phyloP scores from a whole-genome alignment of 2,113 vertebrate genomes.

The Speoplatyrhinus poulsoni region DNA sequence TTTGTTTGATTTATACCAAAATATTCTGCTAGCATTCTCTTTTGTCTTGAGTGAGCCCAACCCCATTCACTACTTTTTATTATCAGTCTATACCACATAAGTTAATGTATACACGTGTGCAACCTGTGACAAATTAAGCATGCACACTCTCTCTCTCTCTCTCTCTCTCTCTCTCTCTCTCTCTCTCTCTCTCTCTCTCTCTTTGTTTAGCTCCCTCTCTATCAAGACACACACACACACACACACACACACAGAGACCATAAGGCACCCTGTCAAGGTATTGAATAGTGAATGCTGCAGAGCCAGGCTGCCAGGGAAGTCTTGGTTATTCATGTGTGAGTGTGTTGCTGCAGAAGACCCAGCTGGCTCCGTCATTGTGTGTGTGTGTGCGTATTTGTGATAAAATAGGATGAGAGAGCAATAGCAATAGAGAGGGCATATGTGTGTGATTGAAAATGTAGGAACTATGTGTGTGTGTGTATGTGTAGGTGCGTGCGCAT shows the following conservation, averaged over 20 bases:
- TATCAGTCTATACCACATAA: no score
- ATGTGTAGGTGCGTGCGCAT: conserved; percentile 6
- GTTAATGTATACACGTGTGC: no score
- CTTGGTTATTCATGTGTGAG: conserved; percentile 68
- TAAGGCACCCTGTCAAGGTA: conserved; percentile 52
- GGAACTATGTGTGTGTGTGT: background rate
- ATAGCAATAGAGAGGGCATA: conserved; percentile 1
- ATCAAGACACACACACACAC: conserved; percentile 2
- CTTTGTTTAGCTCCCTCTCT: background rate
- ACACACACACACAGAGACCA: conserved; percentile 26
- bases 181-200: background rate
- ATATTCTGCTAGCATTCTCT: background rate
- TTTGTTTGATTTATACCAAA: conserved; percentile 1
- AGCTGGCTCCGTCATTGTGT: conserved; percentile 42
- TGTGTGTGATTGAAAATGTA: background rate
- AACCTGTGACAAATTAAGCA: background rate
- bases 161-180: background rate
- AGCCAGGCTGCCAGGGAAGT: conserved; percentile 31
- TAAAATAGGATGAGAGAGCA: conserved; percentile 10
- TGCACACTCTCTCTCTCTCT: background rate
- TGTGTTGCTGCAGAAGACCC: conserved; percentile 52
- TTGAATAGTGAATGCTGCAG: conserved; percentile 55
- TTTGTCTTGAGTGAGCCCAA: no score
- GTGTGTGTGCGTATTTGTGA: background rate
- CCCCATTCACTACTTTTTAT: no score